Conservation (phyloP, 2,888 invertebrate genomes). For the Odontomyia ornata region DNA sequence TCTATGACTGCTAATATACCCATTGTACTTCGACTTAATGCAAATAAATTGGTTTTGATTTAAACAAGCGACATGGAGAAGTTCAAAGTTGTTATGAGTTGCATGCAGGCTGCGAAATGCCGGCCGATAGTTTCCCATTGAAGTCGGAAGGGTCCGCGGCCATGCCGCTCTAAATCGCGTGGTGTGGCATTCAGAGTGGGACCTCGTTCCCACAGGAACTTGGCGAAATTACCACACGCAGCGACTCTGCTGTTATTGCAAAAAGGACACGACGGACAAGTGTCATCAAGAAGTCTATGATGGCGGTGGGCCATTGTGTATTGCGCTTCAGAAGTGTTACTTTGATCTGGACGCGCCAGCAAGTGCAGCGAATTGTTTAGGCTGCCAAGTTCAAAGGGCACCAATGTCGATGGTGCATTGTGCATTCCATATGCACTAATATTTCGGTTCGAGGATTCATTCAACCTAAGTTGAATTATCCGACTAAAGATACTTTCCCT, state of each 20-base stretch:
- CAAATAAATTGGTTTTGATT: conserved; percentile 50
- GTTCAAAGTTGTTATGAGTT: conserved; percentile 13
- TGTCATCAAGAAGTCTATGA: conserved; percentile 7
- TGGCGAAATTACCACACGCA: conserved; percentile 30
- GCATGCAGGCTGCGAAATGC: conserved; percentile 41
- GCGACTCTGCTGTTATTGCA: conserved; percentile 30
- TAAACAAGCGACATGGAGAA: conserved; percentile 25
- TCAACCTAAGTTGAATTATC: no score
- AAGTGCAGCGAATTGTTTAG: conserved; percentile 47
- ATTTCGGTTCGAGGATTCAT: no score
- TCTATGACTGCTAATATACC: conserved; percentile 46
- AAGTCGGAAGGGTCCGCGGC: background rate
- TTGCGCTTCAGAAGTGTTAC: background rate
- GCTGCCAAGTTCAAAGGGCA: no score
- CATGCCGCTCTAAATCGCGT: background rate
- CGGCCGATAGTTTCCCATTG: background rate
- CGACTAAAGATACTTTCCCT: background rate
- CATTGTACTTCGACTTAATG: conserved; percentile 48
- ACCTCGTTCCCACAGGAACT: conserved; percentile 32
- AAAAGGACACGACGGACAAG: conserved; percentile 7
- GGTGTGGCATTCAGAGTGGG: background rate
- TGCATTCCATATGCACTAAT: no score
- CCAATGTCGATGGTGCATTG: no score
- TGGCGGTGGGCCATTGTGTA: conserved; percentile 9
- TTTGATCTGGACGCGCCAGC: conserved; percentile 34